Conservation (phyloP, 2,888 invertebrate species). For the Drosophila greeni region DNA sequence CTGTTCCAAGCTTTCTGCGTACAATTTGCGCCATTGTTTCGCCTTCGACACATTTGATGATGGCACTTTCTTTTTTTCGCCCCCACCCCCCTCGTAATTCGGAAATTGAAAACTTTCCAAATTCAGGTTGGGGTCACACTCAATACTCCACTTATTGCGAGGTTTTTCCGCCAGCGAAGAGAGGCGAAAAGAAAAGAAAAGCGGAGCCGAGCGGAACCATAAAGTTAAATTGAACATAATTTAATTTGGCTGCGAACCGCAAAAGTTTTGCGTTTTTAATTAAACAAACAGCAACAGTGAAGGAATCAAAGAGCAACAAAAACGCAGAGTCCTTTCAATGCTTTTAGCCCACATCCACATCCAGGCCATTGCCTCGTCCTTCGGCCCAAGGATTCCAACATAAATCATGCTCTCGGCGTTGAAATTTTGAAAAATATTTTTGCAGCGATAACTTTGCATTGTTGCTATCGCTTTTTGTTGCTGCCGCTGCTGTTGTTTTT, state of each 20-base stretch:
- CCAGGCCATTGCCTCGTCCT: conserved; percentile 8
- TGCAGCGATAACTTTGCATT: conserved; percentile 59
- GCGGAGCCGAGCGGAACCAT: conserved; percentile 25
- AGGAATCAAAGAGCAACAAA: conserved; percentile 57
- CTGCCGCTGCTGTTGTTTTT: conserved; percentile 23
- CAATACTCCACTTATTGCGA: conserved; percentile 39
- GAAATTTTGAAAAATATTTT: conserved; percentile 66
- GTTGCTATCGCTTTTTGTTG: conserved; percentile 31
- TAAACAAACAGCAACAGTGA: conserved; percentile 62
- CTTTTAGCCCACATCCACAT: conserved; percentile 21
- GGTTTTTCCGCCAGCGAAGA: conserved; percentile 8
- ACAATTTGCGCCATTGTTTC: conserved; percentile 44
- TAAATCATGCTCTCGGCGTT: conserved; percentile 58
- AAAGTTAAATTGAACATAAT: conserved; percentile 68
- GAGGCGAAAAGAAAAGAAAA: background rate
- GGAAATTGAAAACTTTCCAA: conserved; percentile 41
- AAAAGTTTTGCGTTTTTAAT: conserved; percentile 68
- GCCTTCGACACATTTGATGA: conserved; percentile 45
- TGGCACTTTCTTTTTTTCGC: conserved; percentile 26
- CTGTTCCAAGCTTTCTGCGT: conserved; percentile 17
- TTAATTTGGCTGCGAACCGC: conserved; percentile 60
- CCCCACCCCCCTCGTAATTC: conserved; percentile 8
- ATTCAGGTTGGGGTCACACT: conserved; percentile 44
- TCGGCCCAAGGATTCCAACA: conserved; percentile 42
- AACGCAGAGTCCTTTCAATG: conserved; percentile 51